Percentiles rank a stretch among this genome's conserved stretches.
Evolutionary conservation across 2,113 vertebrate genomes (phyloP).

Genomic region (Sprattus sprattus): DNA sequence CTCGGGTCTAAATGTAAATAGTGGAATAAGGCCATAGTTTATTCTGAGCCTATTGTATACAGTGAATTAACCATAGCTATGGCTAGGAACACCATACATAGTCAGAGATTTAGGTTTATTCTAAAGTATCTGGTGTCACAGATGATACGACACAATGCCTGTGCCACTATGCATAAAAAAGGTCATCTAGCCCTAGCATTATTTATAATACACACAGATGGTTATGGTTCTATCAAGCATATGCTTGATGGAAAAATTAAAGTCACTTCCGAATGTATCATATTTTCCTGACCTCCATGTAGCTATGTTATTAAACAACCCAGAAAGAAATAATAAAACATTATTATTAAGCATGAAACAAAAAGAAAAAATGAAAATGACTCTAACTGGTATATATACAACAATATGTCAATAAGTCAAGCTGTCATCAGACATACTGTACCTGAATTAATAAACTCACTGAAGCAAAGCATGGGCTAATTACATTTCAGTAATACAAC

Average conservation of each 20-base stretch:
- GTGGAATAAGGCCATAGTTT: too few species aligned
- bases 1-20: too few species aligned
- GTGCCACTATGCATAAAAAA: background rate
- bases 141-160: background rate
- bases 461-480: background rate
- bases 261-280: background rate
- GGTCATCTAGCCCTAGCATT: background rate
- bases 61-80: too few species aligned
- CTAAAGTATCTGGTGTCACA: background rate
- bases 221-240: background rate
- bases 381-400: background rate
- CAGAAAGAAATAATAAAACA: background rate
- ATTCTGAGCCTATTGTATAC: too few species aligned
- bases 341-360: background rate
- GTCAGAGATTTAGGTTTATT: background rate
- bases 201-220: background rate
- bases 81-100: too few species aligned
- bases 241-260: background rate
- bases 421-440: background rate
- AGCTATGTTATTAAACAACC: background rate
- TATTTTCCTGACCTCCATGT: background rate
- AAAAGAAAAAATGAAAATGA: background rate
- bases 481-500: background rate
- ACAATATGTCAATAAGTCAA: background rate
- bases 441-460: conserved; percentile 9